Evolutionary conservation across 2,888 invertebrate genomes (phyloP).

Genomic region (Xanthorhoe designata): DNA sequence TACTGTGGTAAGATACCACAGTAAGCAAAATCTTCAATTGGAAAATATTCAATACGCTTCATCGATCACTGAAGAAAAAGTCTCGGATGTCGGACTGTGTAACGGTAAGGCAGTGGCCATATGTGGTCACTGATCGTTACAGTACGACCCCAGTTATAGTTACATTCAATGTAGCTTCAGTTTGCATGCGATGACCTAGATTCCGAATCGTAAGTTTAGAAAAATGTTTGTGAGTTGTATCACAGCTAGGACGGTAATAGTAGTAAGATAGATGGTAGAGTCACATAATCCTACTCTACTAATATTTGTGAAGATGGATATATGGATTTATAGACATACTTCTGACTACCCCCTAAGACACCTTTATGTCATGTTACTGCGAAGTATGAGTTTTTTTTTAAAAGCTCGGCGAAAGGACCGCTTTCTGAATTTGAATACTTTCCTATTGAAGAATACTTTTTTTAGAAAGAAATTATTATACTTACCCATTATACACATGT

Average conservation of each 20-base stretch:
- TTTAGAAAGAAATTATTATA: neutral
- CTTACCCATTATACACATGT: no score
- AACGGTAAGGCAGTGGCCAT: conserved; percentile 34
- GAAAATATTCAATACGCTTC: conserved; percentile 34
- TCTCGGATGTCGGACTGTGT: conserved; percentile 25
- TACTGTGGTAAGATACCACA: neutral
- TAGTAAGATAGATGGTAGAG: no score
- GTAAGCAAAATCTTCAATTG: conserved; percentile 8
- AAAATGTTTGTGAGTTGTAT: neutral
- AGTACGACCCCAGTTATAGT: conserved; percentile 41
- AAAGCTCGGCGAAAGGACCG: no score
- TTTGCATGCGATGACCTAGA: conserved; percentile 40
- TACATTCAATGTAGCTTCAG: conserved; percentile 32
- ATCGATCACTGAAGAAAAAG: conserved; percentile 33
- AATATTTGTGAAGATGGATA: no score
- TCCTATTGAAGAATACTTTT: neutral
- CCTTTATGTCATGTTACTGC: no score
- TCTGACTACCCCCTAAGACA: no score
- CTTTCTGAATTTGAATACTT: no score
- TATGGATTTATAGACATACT: no score
- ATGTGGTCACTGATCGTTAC: conserved; percentile 43
- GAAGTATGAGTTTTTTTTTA: no score
- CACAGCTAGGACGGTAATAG: neutral
- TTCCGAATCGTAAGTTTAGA: conserved; percentile 3
- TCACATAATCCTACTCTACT: no score